Base-by-base conservation (phyloP, 2,797 vertebrate species). In the Staurois parvus region DNA sequence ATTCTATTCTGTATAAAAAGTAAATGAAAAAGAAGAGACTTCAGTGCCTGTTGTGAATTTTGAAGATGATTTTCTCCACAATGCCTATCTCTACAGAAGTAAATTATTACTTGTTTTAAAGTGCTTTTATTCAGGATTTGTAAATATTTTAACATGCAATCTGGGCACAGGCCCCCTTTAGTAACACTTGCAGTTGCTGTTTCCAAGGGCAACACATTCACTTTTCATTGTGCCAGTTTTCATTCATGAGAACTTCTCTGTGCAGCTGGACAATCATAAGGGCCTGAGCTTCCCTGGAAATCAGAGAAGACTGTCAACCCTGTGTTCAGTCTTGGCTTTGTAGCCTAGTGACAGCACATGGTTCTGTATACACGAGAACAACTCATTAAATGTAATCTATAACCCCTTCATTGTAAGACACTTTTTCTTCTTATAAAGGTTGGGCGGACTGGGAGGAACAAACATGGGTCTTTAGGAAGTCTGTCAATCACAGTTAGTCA, bases 401-500 rank as follows among this genome's bases (percentile, higher is more conserved):
- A 80, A 80, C 84, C 76, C 78, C 67, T 67, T 64, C 72, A 80
- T 85, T 74, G 32, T 15, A 19, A 30, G 68, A 2, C 42, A 45
- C 62, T 66, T 52, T 42, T n/a, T 64, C 12, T 76, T 84, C 12
- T 45, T 83, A 19, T 28, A 75, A 67, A 32, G 45, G 26, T 21
- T 37, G 72, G n/a, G 64, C 4, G 56, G 56, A 28, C 26, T 75
- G 40, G 72, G 62, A 30, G 70, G 77, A 40, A 56, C 84, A 59
- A 56, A 81, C 78, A 76, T 26, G 78, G 52, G 19, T 69, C 21
- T 76, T 81, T 56, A 68, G 64, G 26, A 70, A 62, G 64, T 34
- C 78, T 81, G 78, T 85, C 84, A 81, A 85, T 85, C 84, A 81
- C 64, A 81, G 64, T 81, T 81, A 81, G 78, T 76, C 78, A 81